Base-by-base conservation (phyloP, 2,113 vertebrate genomes). In the Nyctereutes procyonoides region DNA sequence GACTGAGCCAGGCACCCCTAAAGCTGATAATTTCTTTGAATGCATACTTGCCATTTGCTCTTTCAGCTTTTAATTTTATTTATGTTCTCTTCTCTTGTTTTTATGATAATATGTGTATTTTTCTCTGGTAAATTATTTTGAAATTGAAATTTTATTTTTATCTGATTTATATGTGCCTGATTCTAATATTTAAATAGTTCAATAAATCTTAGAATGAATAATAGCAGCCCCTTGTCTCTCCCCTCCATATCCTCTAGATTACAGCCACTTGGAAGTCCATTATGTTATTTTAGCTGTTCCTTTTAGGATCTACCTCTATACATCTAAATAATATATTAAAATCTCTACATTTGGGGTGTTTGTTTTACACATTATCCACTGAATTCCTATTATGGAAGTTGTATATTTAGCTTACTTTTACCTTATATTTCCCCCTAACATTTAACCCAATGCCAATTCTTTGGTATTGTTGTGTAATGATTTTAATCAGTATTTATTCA, bases 121-220 rank as follows among this genome's bases (percentile, higher is more conserved):
- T 76, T 43, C 43, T 76, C 17, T 73, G 73, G 26, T 12, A 79
- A 8, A 51, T 13, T 63, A 92, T 71, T 97, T 93, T 77, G 20
- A 80, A 87, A 60, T 62, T 88, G 11, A 76, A 90, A 38, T 56
- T 89, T 60, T 89, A 82, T 71, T 92, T 88, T 81, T 89, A 88
- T 62, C 24, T 28, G 24, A 28, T 83, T 79, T 43, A 28, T 90
- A 51, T 60, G 56, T 79, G 20, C 10, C 24, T 3, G 60, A 17
- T 93, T 96, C 90, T 62, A 87, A 93, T 83, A 62, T 55, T 76
- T 76, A 82, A 74, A 81, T 77, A 80, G 82, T 60, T 86, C 7
- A 82, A 63, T 82, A 88, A 87, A 63, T 73, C 5, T 80, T 73
- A 58, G 53, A 84, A 74, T 13, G 12, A 79, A 56, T 22, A 53